Base-by-base conservation (phyloP, 1,140 invertebrate species). In the Ditylenchus dipsaci region DNA sequence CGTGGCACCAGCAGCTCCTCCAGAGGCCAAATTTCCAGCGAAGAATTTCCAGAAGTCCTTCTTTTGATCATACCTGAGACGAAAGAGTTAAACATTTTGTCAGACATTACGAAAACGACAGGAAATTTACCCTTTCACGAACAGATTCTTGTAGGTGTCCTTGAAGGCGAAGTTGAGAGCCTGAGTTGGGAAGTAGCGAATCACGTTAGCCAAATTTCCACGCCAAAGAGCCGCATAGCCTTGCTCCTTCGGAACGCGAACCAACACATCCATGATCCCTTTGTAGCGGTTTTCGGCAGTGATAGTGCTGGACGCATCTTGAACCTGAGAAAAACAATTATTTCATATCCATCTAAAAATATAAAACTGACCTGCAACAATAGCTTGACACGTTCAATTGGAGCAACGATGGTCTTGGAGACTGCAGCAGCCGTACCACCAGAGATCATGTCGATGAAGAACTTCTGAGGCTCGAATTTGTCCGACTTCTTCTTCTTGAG, bases 41-140 rank as follows among this genome's bases (percentile, higher is more conserved):
- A 92, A 92, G 78, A 90, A 91, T 80, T 88, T 88, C 88, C 89
- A 90, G 87, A 92, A 92, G 77, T 92, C 89, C 64, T 87, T 90
- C 75, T 90, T 88, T 85, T 91, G 90, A 85, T 91, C 90, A 19
- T 30, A 23, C 0, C 62, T 57, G 0, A 26, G 19, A 27, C 21
- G 17, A 42, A 49, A 27, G 13, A 58, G 17, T 30, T 30, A 23
- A 17, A 38, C 3, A 11, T 38, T 38, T 38, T 3, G 11, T 38
- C 33, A 38, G 3, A 11, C 33, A 38, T 11, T 3, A 38, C 3
- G 11, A 38, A 38, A 38, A 38, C 3, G 11, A 38, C n/a, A 53
- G 3, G 23, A 53, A 21, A 53, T 68, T 91, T 88, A 74, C 89
- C 89, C 68, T 87, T 88, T 9, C 70, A 43, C 67, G 76, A 76